Evolutionary conservation across 1,140 invertebrate species (phyloP), one percentile per base, ranked within the genome.

Genomic region (Limonius californicus): DNA sequence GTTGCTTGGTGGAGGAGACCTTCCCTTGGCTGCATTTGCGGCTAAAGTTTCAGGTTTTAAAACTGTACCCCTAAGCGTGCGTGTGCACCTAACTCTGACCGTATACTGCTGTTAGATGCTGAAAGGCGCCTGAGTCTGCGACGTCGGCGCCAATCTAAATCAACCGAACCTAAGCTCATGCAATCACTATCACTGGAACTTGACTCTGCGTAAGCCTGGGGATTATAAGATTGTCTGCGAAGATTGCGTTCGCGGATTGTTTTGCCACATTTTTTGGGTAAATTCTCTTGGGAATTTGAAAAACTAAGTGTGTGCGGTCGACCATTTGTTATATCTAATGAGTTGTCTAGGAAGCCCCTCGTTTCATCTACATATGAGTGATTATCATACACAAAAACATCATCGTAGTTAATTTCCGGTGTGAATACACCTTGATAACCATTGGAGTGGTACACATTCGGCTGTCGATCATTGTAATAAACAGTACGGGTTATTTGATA

Each of bases 181-280:
- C 74, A 77, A 43, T 76, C 74, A 42, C 67, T 71, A 19, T 73
- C 73, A 55, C 72, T 74, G 1, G 74, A 76, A 74, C 72, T 80
- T 70, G 56, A 79, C 70, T 69, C 79, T 7, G 72, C 54, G 75
- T 75, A 67, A 63, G 76, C 75, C 73, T 79, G 69, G 12, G 81
- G 81, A 74, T 83, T 83, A 66, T 83, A 83, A 23, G 80, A 82
- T 55, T 82, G 76, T 4, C 81, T 70, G 4, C 81, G 70, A 3
- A 81, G 63, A 16, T 82, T 83, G 14, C 81, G 71, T 20, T 82
- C 81, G 18, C 78, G 71, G 27, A 82, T 78, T 55, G 73, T 74
- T 56, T 69, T 69, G 11, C 72, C 71, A 15, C 57, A 66, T 54
- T 71, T 70, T 45, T 67, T 73, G 7, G 69, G 71, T 50, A 74